These are phyloP conservation scores for Parnassius smintheus DNA, from an alignment of 2,888 invertebrate genomes.

Conservation along the genomic window DNA sequence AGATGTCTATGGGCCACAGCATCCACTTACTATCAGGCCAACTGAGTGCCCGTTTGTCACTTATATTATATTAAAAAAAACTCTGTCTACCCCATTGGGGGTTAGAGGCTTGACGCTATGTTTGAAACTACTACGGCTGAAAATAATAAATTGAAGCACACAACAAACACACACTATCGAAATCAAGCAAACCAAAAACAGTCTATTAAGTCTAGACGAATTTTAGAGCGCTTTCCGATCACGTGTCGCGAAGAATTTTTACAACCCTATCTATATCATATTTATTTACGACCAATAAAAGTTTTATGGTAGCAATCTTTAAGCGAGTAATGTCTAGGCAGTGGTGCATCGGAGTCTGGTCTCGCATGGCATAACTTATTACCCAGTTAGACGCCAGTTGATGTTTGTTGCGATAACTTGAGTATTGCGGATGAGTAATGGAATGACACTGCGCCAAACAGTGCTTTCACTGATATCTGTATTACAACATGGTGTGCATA, in stretches of 20 bases:
- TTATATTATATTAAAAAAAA: no score
- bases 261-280: conserved; percentile 21
- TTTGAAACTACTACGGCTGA: no score
- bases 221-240: conserved; percentile 17
- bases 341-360: conserved; percentile 21
- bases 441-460: conserved; percentile 1
- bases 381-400: conserved; percentile 4
- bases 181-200: conserved; percentile 14
- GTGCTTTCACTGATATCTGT: not conserved
- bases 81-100: no score
- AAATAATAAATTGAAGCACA: no score
- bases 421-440: conserved; percentile 10
- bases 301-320: conserved; percentile 48
- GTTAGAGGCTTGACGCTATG: no score
- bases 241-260: conserved; percentile 3
- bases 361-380: conserved; percentile 13
- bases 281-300: conserved; percentile 50
- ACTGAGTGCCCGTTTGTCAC: no score
- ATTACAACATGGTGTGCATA: not conserved
- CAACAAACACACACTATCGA: not conserved
- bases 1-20: no score
- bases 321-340: conserved; percentile 35
- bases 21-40: no score
- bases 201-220: conserved; percentile 17
- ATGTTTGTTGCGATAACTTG: conserved; percentile 10